Conservation (phyloP, 2,888 invertebrate species). For the Sinodicranocentrus sp. region DNA sequence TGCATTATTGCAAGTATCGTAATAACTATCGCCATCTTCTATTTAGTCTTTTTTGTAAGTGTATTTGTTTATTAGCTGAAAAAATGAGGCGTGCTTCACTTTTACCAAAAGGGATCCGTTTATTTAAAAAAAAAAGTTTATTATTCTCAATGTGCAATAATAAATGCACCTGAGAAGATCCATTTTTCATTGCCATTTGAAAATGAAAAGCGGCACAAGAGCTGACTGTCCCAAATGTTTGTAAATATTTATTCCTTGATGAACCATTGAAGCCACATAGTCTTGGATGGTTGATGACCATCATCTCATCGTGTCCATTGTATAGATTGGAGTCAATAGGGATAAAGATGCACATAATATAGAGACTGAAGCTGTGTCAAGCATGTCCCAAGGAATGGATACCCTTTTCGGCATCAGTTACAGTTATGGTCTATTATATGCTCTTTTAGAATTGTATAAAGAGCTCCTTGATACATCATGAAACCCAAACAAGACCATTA, state of each 20-base stretch:
- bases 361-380: too few species aligned
- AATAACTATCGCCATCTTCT: not conserved
- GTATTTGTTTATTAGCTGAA: constrained; percentile 5
- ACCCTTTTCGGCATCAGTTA: constrained; percentile 20
- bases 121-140: not conserved
- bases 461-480: not conserved
- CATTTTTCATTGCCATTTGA: constrained; percentile 42
- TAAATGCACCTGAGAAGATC: constrained; percentile 17
- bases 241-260: constrained; percentile 27
- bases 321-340: too few species aligned
- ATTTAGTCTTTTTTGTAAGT: too few species aligned
- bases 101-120: constrained; percentile 17
- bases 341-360: too few species aligned
- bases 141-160: not conserved
- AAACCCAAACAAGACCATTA: not conserved
- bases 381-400: too few species aligned
- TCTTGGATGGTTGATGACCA: too few species aligned
- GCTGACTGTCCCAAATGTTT: constrained; percentile 28
- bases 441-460: too few species aligned
- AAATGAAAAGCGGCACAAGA: constrained; percentile 4
- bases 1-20: not conserved
- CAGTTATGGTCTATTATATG: constrained; percentile 14
- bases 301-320: too few species aligned
- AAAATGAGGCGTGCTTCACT: constrained; percentile 22
- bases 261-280: constrained; percentile 33